Evolutionary conservation across 2,888 invertebrate genomes (phyloP), one percentile per base, ranked within the genome.

Genomic region (Phengaris arion): DNA sequence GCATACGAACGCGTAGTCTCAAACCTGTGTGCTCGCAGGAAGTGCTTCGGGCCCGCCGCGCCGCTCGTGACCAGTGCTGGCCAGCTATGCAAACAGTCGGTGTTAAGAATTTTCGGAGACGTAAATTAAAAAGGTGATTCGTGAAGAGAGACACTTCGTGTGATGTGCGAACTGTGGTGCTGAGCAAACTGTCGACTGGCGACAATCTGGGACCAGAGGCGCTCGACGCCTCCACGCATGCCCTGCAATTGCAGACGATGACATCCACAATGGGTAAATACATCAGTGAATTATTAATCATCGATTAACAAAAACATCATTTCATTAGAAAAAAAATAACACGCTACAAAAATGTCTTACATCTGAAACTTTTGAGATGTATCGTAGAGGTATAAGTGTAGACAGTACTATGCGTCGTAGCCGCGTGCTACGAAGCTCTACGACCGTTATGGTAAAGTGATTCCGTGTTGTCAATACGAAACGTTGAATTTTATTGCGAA

Each of bases 201-300:
- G 87, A 88, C 86, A 88, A 88, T 85, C 92, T 89, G 88, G 88
- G 90, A 85, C 90, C 91, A 79, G 91, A 89, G 90, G 93, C 91
- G 88, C 85, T 82, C 79, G 89, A 90, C 89, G 91, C 90, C 90
- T 87, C 88, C 81, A 85, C 87, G 81, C 91, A 90, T 82, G 87
- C 89, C 81, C 85, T 85, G 78, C 91, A 87, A 83, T 87, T 92
- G 86, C 92, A 93, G 91, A 93, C 88, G 83, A 93, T 93, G 93
- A 93, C 93, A 85, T 93, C 93, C 84, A 93, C 93, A 76, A 93
- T 93, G 93, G 93, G 93, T 93, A 93, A 93, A 88, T 82, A 81
- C 80, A 74, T 75, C 57, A 54, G 45, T 68, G 72, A 68, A 35
- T 13, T 68, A 48, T 46, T 13, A 46, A n/a, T 22, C 9, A 74